phyloP scores from a whole-genome alignment of 2,888 invertebrate genomes.

The Neocrepidodera transversa region DNA sequence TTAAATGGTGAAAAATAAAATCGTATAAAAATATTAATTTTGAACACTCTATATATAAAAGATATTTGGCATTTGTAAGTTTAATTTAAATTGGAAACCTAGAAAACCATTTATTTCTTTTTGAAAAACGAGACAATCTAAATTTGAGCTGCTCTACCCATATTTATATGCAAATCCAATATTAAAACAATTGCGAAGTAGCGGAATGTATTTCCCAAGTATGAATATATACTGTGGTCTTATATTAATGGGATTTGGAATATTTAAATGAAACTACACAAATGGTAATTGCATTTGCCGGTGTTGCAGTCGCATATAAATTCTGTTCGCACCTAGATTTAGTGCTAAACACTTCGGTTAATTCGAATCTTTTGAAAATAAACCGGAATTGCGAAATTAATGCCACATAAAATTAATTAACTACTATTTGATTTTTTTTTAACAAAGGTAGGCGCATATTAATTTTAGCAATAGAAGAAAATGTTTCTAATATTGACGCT shows the following conservation, averaged over 20 bases:
- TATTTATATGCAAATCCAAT: slow-evolving; percentile 10
- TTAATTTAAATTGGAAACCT: no score
- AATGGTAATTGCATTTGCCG: slow-evolving; percentile 41
- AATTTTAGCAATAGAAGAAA: no score
- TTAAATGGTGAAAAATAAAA: no score
- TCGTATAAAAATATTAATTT: no score
- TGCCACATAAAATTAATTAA: not conserved
- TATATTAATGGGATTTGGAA: slow-evolving; percentile 41
- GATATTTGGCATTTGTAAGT: no score
- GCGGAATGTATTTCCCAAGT: not conserved
- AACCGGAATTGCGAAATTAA: not conserved
- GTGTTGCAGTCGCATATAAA: slow-evolving; percentile 36
- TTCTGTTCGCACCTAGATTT: slow-evolving; percentile 16
- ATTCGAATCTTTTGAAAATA: slow-evolving; percentile 9
- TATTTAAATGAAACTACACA: slow-evolving; percentile 44
- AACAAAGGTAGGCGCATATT: no score
- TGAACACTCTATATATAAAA: no score
- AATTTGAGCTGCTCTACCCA: no score
- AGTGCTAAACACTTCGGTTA: slow-evolving; percentile 6
- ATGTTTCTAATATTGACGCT: no score
- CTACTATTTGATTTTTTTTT: no score
- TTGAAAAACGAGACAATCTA: no score
- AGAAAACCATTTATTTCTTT: no score
- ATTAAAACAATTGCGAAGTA: slow-evolving; percentile 7
- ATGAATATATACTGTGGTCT: slow-evolving; percentile 21